Percentiles rank a stretch among this genome's conserved stretches.
These are phyloP conservation scores for Erpornis zantholeuca DNA, from an alignment of 2,113 vertebrate species.

Conservation along the genomic window DNA sequence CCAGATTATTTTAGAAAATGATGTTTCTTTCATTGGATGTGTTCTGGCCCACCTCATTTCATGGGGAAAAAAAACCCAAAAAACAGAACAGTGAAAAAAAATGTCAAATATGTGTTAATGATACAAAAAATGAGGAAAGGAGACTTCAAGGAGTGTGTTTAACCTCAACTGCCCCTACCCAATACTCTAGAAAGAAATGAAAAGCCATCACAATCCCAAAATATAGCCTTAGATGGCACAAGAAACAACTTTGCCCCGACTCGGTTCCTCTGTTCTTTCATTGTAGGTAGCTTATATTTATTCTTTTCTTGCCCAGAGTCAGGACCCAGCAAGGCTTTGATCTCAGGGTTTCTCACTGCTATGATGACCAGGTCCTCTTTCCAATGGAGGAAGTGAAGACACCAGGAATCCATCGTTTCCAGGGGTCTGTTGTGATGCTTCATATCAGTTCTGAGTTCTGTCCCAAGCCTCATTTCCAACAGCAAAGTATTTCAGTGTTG, in stretches of 20 bases:
- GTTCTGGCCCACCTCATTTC: neutral
- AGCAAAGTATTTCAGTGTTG: neutral
- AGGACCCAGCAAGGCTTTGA: neutral
- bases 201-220: neutral
- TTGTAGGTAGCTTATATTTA: neutral
- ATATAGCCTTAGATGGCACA: neutral
- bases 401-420: accelerated
- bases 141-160: neutral
- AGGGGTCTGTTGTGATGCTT: accelerated
- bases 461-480: neutral
- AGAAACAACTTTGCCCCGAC: neutral
- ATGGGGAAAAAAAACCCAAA: neutral
- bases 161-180: neutral
- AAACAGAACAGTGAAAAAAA: neutral
- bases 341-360: neutral
- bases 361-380: neutral
- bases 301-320: neutral
- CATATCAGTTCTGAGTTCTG: neutral
- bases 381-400: neutral
- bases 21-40: neutral
- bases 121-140: neutral
- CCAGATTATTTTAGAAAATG: neutral
- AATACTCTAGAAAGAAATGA: neutral
- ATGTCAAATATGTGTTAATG: neutral
- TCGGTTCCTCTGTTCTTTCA: neutral